Percentiles rank a stretch among this genome's conserved stretches.
phyloP scores from a whole-genome alignment of 2,797 vertebrate species.

The Anniella stebbinsi region DNA sequence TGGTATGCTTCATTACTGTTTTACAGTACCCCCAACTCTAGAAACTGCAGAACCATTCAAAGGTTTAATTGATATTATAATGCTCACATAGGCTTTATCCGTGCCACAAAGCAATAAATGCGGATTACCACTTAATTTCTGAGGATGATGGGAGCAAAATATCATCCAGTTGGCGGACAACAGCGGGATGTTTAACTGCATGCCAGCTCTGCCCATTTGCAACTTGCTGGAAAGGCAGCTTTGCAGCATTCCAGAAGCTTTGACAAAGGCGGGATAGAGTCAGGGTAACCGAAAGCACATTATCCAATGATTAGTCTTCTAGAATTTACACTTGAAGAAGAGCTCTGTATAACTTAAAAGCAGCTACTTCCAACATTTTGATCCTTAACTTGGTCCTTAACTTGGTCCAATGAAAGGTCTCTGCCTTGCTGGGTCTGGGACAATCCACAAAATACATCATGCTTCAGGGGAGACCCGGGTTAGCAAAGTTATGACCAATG shows the following conservation, averaged over 20 bases:
- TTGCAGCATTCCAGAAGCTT: background rate
- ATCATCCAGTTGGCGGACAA: background rate
- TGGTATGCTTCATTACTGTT: conserved; percentile 49
- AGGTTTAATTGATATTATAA: background rate
- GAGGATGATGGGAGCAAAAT: background rate
- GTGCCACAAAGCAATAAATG: background rate
- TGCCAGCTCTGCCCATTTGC: background rate
- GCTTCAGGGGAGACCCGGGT: background rate
- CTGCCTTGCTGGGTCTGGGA: background rate
- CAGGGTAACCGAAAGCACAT: no score
- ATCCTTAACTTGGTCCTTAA: background rate
- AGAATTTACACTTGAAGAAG: background rate
- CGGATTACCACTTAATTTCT: background rate
- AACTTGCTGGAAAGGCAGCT: background rate
- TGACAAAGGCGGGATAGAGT: background rate
- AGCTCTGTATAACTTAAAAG: background rate
- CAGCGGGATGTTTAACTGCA: no score
- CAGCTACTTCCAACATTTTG: background rate
- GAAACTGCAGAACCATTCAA: conserved; percentile 54
- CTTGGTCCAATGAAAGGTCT: no score
- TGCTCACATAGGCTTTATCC: background rate
- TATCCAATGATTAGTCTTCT: background rate
- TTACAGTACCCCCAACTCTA: conserved; percentile 45
- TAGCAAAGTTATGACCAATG: background rate
- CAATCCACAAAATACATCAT: background rate